Percentiles rank a stretch among this genome's conserved stretches.
phyloP scores from a whole-genome alignment of 2,113 vertebrate species.

The Excalfactoria chinensis region DNA sequence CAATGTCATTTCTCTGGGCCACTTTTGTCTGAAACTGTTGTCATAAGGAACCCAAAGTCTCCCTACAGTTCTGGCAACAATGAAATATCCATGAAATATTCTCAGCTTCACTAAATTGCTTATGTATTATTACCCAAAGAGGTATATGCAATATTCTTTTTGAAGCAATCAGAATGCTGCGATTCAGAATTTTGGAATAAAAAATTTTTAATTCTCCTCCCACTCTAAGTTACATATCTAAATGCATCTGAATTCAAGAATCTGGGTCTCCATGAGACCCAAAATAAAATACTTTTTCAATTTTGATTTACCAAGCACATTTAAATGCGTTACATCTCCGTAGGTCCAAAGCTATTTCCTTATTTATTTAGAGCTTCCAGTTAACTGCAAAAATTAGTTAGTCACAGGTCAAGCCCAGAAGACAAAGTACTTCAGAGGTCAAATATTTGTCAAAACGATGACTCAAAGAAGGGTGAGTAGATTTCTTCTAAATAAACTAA shows the following conservation, averaged over 20 bases:
- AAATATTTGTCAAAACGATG: conserved; percentile 34
- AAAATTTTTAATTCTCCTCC: background rate
- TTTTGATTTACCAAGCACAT: background rate
- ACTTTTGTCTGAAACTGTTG: background rate
- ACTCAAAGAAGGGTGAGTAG: conserved; percentile 6
- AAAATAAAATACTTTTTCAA: background rate
- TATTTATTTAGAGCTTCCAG: conserved; percentile 12
- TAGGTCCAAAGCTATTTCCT: background rate
- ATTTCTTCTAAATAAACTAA: conserved; percentile 31
- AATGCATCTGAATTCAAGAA: background rate
- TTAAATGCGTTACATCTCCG: background rate
- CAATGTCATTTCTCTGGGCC: background rate
- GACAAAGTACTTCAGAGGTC: conserved; percentile 39
- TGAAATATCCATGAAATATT: background rate
- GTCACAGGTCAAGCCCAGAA: background rate
- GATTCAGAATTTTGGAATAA: background rate
- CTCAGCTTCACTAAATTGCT: background rate
- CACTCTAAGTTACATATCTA: background rate
- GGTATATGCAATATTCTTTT: background rate
- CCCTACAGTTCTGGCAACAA: background rate
- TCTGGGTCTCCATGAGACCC: background rate
- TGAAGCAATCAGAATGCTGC: background rate
- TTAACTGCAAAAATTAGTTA: background rate
- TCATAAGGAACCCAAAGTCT: background rate
- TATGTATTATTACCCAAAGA: background rate